phyloP scores from a whole-genome alignment of 2,113 vertebrate species.

The Sylvicapra grimmia region DNA sequence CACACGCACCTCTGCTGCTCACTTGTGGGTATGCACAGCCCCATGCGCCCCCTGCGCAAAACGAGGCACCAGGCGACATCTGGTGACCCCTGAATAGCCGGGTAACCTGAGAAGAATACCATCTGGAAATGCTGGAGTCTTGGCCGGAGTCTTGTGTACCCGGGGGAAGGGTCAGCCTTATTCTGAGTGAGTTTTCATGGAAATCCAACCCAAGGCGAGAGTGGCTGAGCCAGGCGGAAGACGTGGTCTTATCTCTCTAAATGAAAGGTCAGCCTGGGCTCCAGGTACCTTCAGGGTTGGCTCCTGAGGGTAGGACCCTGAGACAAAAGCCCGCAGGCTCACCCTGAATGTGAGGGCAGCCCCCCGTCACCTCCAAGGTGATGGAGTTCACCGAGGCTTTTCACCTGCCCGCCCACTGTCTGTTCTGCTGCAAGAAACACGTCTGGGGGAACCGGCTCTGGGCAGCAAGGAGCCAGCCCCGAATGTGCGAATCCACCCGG shows the following conservation, averaged over 20 bases:
- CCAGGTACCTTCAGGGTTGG: neutral
- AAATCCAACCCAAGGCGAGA: neutral
- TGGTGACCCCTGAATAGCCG: rapidly evolving
- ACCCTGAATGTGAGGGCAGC: rapidly evolving
- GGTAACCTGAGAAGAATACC: rapidly evolving
- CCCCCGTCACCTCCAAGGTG: neutral
- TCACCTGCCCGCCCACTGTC: rapidly evolving
- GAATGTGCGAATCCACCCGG: rapidly evolving
- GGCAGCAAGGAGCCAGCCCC: neutral
- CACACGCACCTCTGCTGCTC: rapidly evolving
- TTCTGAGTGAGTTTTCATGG: neutral
- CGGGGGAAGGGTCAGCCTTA: rapidly evolving
- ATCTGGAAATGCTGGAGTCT: neutral
- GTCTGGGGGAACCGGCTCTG: neutral
- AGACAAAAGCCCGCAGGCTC: neutral
- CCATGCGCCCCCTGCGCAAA: rapidly evolving
- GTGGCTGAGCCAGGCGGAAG: rapidly evolving
- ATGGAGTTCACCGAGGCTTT: rapidly evolving
- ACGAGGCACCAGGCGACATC: neutral
- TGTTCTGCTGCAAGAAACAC: neutral
- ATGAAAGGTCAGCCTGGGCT: rapidly evolving
- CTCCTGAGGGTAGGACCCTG: rapidly evolving
- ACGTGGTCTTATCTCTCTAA: rapidly evolving
- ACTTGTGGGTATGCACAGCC: neutral
- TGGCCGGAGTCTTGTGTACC: rapidly evolving